Conservation (phyloP, 1,140 invertebrate genomes). For the Drosophila kurseongensis region DNA sequence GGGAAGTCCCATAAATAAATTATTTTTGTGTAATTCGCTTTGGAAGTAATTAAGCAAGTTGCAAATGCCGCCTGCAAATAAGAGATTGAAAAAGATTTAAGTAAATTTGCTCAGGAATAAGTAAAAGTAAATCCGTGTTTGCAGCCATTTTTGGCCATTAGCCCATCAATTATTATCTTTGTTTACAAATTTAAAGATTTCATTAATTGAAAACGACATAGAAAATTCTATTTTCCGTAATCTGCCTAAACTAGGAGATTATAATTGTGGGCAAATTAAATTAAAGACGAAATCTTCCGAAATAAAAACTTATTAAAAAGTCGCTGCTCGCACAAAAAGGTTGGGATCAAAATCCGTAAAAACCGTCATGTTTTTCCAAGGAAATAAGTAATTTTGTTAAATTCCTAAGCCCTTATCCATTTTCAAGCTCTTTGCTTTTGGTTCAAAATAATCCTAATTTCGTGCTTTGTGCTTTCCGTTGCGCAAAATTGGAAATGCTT, state of each 20-base stretch:
- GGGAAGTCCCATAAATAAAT: conserved; percentile 40
- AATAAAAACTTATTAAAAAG: not conserved
- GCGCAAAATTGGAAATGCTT: not conserved
- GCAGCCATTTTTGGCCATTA: not conserved
- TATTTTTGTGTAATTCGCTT: conserved; percentile 42
- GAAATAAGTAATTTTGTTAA: not conserved
- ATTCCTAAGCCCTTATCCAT: not conserved
- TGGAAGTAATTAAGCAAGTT: conserved; percentile 47
- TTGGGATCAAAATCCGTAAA: no score
- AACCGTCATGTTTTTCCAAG: not conserved
- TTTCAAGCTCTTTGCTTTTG: not conserved
- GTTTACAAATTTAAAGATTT: not conserved
- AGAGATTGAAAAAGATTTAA: conserved; percentile 48
- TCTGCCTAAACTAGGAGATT: no score
- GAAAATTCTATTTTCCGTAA: no score
- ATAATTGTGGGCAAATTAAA: not conserved
- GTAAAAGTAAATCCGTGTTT: conserved; percentile 4
- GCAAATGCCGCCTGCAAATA: conserved; percentile 34
- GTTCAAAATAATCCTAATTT: not conserved
- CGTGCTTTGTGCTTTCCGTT: not conserved
- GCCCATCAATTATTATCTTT: conserved; percentile 11
- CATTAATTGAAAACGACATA: no score
- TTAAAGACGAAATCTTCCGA: not conserved
- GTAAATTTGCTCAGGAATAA: conserved; percentile 45
- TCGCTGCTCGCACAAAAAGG: no score